Evolutionary conservation across 1,140 invertebrate species (phyloP).

Genomic region (Scaptomyza montana): DNA sequence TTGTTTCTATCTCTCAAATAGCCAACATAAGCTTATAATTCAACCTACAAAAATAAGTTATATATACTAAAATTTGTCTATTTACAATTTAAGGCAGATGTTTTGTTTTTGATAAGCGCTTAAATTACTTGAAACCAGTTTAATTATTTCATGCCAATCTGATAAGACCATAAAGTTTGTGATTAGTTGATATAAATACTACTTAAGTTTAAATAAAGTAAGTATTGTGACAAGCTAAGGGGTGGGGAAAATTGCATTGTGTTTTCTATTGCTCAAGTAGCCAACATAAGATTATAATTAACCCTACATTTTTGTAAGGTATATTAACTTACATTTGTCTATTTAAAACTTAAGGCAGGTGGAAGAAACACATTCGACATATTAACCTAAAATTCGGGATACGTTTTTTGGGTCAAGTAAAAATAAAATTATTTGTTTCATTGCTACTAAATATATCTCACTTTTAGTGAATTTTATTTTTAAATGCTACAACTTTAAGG

Average conservation of each 20-base stretch:
- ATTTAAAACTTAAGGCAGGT: not conserved
- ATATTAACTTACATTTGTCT: not conserved
- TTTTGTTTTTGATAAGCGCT: conserved; percentile 9
- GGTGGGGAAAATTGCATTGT: not conserved
- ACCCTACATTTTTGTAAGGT: too few relatives aligned
- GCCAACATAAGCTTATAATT: not conserved
- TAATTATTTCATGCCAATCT: conserved; percentile 9
- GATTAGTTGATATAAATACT: not conserved
- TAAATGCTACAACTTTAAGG: too few relatives aligned
- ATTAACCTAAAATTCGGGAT: too few relatives aligned
- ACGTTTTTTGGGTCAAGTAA: too few relatives aligned
- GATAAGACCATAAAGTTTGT: conserved; percentile 8
- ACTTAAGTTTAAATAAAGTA: not conserved
- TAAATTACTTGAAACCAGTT: not conserved
- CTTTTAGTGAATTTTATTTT: too few relatives aligned
- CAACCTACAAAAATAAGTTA: not conserved
- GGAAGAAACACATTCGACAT: too few relatives aligned
- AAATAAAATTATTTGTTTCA: too few relatives aligned
- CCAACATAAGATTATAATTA: not conserved
- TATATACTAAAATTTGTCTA: not conserved
- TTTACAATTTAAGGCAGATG: not conserved
- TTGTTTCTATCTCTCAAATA: not conserved
- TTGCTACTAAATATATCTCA: too few relatives aligned
- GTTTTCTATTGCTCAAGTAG: not conserved
- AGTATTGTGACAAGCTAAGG: not conserved